Conservation (phyloP, 1,140 invertebrate species). For the Paracyclopina nana region DNA sequence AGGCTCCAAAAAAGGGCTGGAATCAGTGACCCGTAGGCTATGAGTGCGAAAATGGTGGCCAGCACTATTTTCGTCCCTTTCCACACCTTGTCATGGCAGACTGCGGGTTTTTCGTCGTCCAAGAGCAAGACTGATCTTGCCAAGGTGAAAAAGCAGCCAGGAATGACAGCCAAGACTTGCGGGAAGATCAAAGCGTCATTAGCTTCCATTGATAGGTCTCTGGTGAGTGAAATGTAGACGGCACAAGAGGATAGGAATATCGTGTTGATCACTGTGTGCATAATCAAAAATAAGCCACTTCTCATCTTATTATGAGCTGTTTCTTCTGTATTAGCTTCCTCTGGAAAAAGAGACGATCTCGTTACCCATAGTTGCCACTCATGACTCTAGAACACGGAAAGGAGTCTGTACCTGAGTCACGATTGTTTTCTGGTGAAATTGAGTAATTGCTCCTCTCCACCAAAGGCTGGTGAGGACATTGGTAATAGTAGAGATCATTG, state of each 20-base stretch:
- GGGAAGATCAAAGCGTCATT: conserved; percentile 7
- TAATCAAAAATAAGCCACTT: conserved; percentile 1
- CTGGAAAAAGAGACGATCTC: not conserved
- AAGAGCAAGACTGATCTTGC: too few species aligned
- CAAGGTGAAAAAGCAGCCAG: too few species aligned
- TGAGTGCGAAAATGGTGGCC: too few species aligned
- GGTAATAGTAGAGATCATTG: conserved; percentile 3
- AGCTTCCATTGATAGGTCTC: not conserved
- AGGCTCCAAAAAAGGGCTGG: too few species aligned
- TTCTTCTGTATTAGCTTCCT: not conserved
- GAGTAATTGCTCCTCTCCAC: not conserved
- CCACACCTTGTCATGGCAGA: too few species aligned
- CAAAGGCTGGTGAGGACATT: conserved; percentile 5
- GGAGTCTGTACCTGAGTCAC: not conserved
- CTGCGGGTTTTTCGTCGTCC: too few species aligned
- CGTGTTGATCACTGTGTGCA: conserved; percentile 1
- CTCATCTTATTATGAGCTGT: not conserved
- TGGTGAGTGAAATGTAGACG: not conserved
- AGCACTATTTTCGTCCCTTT: too few species aligned
- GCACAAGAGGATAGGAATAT: not conserved
- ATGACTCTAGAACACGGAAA: not conserved
- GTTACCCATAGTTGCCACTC: not conserved
- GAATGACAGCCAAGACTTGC: conserved; percentile 1
- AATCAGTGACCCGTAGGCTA: too few species aligned
- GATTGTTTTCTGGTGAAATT: not conserved